Base-by-base conservation (phyloP, 2,113 vertebrate species). In the Corydoras maculifer region DNA sequence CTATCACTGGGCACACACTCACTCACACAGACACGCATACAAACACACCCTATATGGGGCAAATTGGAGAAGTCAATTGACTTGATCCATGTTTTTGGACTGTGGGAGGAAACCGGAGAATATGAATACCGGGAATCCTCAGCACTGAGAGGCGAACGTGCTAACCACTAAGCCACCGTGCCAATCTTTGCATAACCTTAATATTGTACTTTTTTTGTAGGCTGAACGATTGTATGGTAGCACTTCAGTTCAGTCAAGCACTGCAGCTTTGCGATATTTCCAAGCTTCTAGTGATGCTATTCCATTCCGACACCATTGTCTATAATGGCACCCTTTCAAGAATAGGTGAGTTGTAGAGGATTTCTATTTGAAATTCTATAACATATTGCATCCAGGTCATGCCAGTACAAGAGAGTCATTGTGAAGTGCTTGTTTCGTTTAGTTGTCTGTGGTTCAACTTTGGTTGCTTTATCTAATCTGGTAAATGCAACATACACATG, bases 141-240 rank as follows among this genome's bases (percentile, higher is more conserved):
- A 25, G 18, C 18, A 2, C 18, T 25, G 18, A 25, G 18, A 25
- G 18, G 18, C 18, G 18, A 25, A 25, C 18, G 18, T 25, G 18
- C 18, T 25, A 25, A 25, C 18, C 18, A 1, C 18, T 25, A 25
- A 25, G 1, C 18, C 18, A 25, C 18, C 18, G 2, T 25, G 2
- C 2, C 2, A 25, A 25, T 2, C 18, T 25, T 43, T 43, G 1
- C 0, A 43, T 5, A 43, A 43, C 35, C 35, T 8, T 43, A 43
- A 66, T 6, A 25, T 7, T 14, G 57, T 65, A n/a, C 69, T 2
- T 62, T n/a, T n/a, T 25, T 48, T 62, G 61, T 8, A 86, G 83
- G 58, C 77, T 84, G 49, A 57, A 75, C 79, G 85, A 67, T 74
- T 89, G 88, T 69, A 83, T 81, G 78, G 70, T 89, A 75, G 77